Percentiles rank a stretch among this genome's conserved stretches.
phyloP scores from a whole-genome alignment of 2,888 invertebrate genomes.

The Morinoia aosen region DNA sequence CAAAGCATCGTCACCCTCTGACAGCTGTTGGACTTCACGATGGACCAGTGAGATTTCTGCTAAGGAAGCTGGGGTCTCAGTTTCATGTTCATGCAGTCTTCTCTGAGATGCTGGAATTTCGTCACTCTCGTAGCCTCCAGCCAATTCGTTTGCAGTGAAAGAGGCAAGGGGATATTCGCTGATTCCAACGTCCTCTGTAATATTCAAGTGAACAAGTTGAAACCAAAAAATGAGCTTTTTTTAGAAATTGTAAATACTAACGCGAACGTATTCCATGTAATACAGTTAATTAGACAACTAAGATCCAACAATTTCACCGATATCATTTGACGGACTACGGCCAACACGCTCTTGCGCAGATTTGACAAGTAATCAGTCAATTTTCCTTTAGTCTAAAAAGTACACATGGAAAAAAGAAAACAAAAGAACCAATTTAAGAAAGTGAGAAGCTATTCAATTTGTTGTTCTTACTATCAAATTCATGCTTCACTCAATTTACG shows the following conservation, averaged over 20 bases:
- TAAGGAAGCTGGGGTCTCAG: background rate
- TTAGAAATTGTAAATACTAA: background rate
- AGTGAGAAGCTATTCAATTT: background rate
- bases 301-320: background rate
- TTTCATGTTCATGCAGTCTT: background rate
- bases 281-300: background rate
- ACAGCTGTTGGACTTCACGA: background rate
- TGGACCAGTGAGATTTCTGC: background rate
- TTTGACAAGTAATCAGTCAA: background rate
- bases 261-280: background rate
- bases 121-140: background rate
- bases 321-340: background rate
- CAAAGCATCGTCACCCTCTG: background rate
- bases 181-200: background rate
- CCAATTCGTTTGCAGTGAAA: background rate
- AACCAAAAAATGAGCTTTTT: background rate
- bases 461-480: background rate
- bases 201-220: background rate
- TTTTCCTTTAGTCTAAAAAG: background rate
- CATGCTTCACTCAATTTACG: background rate
- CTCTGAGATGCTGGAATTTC: background rate
- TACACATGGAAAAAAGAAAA: background rate
- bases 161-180: background rate
- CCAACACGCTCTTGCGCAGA: background rate
- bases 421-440: background rate